Percentiles rank a stretch among this genome's conserved stretches.
phyloP scores from a whole-genome alignment of 1,140 invertebrate species.

The Antheraea pernyi region DNA sequence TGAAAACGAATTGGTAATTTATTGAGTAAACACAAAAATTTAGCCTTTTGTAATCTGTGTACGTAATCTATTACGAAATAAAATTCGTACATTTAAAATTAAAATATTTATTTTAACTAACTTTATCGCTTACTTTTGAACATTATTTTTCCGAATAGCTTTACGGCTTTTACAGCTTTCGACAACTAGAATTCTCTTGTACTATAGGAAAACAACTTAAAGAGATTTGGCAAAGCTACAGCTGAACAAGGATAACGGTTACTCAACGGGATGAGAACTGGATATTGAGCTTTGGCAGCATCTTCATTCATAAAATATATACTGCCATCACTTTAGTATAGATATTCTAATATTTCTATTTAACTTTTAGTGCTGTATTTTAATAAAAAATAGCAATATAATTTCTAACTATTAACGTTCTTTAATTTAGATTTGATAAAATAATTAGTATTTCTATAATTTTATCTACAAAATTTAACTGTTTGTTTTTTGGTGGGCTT shows the following conservation, averaged over 20 bases:
- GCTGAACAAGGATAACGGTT: conserved; percentile 49
- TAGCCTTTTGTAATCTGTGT: too few species aligned
- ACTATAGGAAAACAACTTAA: conserved; percentile 57
- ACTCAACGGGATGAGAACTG: conserved; percentile 16
- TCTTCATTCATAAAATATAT: not conserved
- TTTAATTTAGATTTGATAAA: too few species aligned
- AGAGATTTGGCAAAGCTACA: conserved; percentile 64
- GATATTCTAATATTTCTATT: not conserved
- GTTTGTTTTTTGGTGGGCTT: too few species aligned
- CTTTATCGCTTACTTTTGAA: not conserved
- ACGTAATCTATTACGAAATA: too few species aligned
- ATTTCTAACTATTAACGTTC: too few species aligned
- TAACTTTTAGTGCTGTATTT: not conserved
- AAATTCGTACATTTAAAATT: too few species aligned
- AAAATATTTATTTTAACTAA: not conserved
- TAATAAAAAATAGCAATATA: too few species aligned
- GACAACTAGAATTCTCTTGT: conserved; percentile 12
- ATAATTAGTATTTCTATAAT: too few species aligned
- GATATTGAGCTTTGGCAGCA: conserved; percentile 47
- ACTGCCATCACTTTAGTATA: not conserved
- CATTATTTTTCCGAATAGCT: conserved; percentile 24
- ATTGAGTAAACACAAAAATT: too few species aligned
- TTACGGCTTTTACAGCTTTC: conserved; percentile 22
- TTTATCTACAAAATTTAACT: too few species aligned
- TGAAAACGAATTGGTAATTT: too few species aligned